Evolutionary conservation across 2,888 invertebrate genomes (phyloP), one percentile per base, ranked within the genome.

Genomic region (Pemphredon lugubris): DNA sequence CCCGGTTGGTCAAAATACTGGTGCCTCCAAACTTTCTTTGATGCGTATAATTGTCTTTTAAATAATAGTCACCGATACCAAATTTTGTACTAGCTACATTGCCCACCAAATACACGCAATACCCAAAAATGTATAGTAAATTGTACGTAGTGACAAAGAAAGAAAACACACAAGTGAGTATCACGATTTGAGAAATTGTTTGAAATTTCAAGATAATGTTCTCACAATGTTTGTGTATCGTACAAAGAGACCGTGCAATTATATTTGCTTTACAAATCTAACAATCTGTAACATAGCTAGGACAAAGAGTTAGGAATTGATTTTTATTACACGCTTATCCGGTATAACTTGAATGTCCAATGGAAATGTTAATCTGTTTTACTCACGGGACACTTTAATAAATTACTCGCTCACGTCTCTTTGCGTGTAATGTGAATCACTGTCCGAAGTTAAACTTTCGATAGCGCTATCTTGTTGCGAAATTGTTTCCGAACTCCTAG

Each of bases 381-480:
- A 51, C 13, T 39, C 44, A 44, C 18, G 32, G 44, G 30, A 71
- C 40, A 32, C 59, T 14, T 13, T 21, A 59, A 58, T 60, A 21
- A 57, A 50, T 76, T 66, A 81, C 58, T 81, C 81, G 48, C 73
- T 83, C n/a, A 63, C 73, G 60, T 88, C 88, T 60, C 81, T 86
- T 68, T 86, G 79, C 50, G 82, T 83, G 54, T 86, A 84, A 50
- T 86, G 78, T 40, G 83, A 85, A 55, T 89, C 89, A 69, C 73
- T 84, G 53, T 86, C 87, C 2, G 85, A 81, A 9, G 83, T 71
- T 77, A 87, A 81, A 74, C 84, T 85, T 45, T 87, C 88, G 34
- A 86, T 84, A 50, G 84, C 84, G 48, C 84, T 88, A 48, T 89
- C 89, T 26, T 84, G 87, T 60, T 86, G 86, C 42, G 87, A 85